Evolutionary conservation across 2,797 vertebrate species (phyloP).

Genomic region (Phoebastria nigripes): DNA sequence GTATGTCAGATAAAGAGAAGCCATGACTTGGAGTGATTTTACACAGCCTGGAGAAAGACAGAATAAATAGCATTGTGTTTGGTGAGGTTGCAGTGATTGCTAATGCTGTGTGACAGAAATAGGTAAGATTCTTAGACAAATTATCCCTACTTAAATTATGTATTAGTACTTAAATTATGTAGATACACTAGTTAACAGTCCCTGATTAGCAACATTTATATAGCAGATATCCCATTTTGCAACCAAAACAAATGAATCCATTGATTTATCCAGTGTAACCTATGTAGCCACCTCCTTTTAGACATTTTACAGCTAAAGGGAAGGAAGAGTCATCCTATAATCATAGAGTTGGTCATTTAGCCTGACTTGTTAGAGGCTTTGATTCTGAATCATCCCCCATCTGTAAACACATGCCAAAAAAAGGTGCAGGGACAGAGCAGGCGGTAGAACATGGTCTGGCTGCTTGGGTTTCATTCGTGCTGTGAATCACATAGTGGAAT

Average conservation of each 20-base stretch:
- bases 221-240: background rate
- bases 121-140: background rate
- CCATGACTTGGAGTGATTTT: background rate
- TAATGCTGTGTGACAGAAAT: background rate
- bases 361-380: background rate
- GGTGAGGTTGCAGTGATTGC: background rate
- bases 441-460: rapidly evolving
- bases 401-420: background rate
- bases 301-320: background rate
- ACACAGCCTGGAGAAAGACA: background rate
- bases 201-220: background rate
- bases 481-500: background rate
- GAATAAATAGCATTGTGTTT: background rate
- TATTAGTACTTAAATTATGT: background rate
- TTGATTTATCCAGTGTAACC: background rate
- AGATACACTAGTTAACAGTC: background rate
- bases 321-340: background rate
- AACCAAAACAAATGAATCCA: background rate
- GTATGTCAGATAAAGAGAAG: background rate
- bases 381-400: background rate
- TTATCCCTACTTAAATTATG: background rate
- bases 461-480: background rate
- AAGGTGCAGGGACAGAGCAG: background rate
- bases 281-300: background rate
- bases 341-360: background rate